A percentile compares a stretch with the other conserved stretches of the same genome.
Conservation (phyloP, 2,113 vertebrate species). For the Heliornis fulica region DNA sequence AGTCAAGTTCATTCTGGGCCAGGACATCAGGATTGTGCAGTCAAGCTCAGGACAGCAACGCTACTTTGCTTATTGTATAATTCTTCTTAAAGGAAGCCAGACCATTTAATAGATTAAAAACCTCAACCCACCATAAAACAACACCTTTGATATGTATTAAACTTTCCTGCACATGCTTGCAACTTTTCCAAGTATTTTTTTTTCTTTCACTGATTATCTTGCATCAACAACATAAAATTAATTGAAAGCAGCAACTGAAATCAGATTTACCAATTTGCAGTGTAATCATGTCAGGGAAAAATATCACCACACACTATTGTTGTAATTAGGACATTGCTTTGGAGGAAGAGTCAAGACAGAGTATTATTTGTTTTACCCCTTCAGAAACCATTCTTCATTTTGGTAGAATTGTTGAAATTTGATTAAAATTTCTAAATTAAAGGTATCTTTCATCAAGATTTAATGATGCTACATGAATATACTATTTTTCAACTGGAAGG, state of each 20-base stretch:
- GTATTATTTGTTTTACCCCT: background rate
- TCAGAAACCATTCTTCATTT: background rate
- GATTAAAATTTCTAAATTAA: background rate
- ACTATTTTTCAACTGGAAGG: background rate
- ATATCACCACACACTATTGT: background rate
- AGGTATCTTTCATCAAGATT: background rate
- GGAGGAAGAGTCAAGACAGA: background rate
- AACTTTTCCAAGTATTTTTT: background rate
- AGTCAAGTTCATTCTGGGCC: conserved; percentile 35
- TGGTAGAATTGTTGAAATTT: background rate
- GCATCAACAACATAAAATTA: background rate
- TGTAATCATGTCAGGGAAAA: background rate
- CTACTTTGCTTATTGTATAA: background rate
- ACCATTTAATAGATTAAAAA: background rate
- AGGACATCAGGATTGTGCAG: background rate
- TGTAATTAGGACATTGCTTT: background rate
- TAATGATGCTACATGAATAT: background rate
- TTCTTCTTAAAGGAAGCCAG: background rate
- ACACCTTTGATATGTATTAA: background rate
- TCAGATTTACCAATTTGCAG: background rate
- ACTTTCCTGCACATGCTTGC: background rate
- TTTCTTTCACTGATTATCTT: background rate
- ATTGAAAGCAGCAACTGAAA: background rate
- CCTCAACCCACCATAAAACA: background rate
- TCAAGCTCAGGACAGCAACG: background rate